Evolutionary conservation across 2,888 invertebrate genomes (phyloP), one percentile per base, ranked within the genome.

Genomic region (Limnephilus rhombicus): DNA sequence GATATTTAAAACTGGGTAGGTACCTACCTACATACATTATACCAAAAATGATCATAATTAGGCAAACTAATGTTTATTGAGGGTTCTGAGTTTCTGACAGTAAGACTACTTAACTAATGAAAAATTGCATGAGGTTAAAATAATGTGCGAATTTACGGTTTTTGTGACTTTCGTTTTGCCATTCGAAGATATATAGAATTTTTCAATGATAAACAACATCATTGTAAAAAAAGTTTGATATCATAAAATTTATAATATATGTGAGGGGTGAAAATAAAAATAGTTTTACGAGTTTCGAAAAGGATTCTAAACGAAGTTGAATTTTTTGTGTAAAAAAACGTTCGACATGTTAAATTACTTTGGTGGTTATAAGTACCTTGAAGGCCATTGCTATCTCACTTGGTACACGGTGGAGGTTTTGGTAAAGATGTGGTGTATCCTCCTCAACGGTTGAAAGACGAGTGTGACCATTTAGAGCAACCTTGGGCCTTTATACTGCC

Each of bases 401-500:
- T 37, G 80, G 83, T 83, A 83, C 83, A n/a, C 83, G 34, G 83
- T 34, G 37, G 34, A 68, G 24, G 88, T 31, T 29, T 24, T 9
- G 37, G 24, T 49, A 45, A 86, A 80, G 88, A 37, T 9, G 88
- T 89, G 80, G 3, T 37, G 80, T 89, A 37, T n/a, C 37, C 53
- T 80, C 88, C 88, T 89, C 88, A 41, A 80, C 15, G 2, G 88
- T 80, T 34, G 80, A 80, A n/a, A 34, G 88, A 89, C 68, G 88
- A 89, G 88, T 89, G 88, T 41, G 68, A 34, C 88, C 80, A 37
- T 41, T 37, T 41, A 89, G 37, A 80, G 24, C 88, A 89, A 89
- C 88, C 88, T 89, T 89, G 88, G 80, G 37, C 34, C 34, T 89
- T 89, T 87, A 89, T 89, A 89, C 80, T 31, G 31, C 87, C 31